phyloP scores from a whole-genome alignment of 2,113 vertebrate genomes.

The Clinocottus analis region DNA sequence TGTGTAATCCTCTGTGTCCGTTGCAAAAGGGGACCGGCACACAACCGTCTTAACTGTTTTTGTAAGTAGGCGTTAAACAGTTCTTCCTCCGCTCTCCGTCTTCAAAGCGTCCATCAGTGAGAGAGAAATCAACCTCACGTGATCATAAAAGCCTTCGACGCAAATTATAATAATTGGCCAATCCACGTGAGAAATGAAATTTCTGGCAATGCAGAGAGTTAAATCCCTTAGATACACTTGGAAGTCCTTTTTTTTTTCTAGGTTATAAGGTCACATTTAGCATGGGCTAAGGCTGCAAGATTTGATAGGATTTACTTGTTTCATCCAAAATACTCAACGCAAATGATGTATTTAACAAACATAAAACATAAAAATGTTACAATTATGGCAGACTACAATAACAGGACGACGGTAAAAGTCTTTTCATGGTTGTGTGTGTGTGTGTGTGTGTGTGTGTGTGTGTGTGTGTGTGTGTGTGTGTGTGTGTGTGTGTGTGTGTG shows the following conservation, averaged over 20 bases:
- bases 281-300: not conserved
- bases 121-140: not conserved
- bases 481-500: too few species aligned
- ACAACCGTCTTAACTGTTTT: not conserved
- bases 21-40: not conserved
- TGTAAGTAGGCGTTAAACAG: not conserved
- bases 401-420: not conserved
- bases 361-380: constrained; percentile 5
- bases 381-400: constrained; percentile 13
- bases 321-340: not conserved
- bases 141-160: not conserved
- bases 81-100: not conserved
- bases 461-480: too few species aligned
- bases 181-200: not conserved
- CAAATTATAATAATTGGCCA: not conserved
- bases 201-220: not conserved
- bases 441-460: too few species aligned
- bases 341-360: not conserved
- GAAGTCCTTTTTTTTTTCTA: constrained; percentile 18
- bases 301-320: not conserved
- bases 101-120: not conserved
- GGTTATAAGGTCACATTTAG: constrained; percentile 31
- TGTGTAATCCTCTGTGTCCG: not conserved
- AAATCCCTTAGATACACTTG: constrained; percentile 12
- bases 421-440: not conserved